Evolutionary conservation across 2,888 invertebrate species (phyloP).

Genomic region (Camptogramma bilineatum): DNA sequence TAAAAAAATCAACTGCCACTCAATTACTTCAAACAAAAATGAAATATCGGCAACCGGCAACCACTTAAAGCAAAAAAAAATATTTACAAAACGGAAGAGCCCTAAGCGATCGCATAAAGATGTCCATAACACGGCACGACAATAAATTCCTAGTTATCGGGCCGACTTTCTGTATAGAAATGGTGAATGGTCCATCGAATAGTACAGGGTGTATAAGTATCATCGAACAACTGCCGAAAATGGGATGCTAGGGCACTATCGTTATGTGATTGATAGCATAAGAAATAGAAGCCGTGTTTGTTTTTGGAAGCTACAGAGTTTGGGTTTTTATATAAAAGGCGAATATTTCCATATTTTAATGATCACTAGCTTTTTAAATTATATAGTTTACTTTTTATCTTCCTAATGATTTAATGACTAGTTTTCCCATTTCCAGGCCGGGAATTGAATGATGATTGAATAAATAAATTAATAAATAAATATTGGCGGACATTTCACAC

Average conservation of each 20-base stretch:
- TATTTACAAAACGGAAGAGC: constrained; percentile 36
- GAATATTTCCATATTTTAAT: too few species aligned
- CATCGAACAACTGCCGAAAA: neutral
- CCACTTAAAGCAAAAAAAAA: constrained; percentile 31
- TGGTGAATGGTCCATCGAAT: constrained; percentile 36
- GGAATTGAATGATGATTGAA: too few species aligned
- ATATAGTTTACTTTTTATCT: too few species aligned
- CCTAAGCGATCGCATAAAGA: constrained; percentile 43
- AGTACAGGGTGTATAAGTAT: constrained; percentile 15
- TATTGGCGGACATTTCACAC: too few species aligned
- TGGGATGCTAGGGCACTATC: neutral
- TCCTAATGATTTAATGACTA: too few species aligned
- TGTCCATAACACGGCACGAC: constrained; percentile 38
- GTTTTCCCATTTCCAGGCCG: too few species aligned
- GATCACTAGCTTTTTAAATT: too few species aligned
- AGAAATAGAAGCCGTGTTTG: too few species aligned
- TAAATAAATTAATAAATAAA: too few species aligned
- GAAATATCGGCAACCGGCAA: neutral
- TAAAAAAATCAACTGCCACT: neutral
- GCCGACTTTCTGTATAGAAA: constrained; percentile 36
- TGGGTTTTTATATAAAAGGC: too few species aligned
- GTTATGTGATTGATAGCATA: too few species aligned
- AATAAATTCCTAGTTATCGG: constrained; percentile 41
- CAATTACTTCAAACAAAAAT: neutral
- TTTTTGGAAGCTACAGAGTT: too few species aligned